Base-by-base conservation (phyloP, 64 coral and sea anemone genomes). In the Montipora efflorescens region DNA sequence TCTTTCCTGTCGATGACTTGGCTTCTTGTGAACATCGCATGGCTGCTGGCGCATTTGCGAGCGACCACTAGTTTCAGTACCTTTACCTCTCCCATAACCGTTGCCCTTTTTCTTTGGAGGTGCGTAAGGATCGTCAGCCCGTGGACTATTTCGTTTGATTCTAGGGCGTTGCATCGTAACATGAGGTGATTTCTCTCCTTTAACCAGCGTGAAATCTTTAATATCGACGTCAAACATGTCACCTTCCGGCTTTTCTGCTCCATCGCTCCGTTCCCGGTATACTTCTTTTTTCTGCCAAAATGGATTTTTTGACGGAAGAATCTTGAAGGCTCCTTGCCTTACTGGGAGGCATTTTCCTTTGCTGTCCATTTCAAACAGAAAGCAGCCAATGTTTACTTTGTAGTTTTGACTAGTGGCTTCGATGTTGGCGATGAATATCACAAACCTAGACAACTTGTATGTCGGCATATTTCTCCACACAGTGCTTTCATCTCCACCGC, bases 401-500 rank as follows among this genome's bases (percentile, higher is more conserved):
- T 59, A 91, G 14, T 2, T 16, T 12, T 89, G 11, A 6, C 5
- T 0, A 7, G 74, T 75, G 5, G 25, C 16, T 5, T 59, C 78
- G 8, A 92, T 85, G 51, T 74, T 92, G 5, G 80, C 90, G 22
- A 92, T 92, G 19, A 92, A 94, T 46, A 96, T 89, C 46, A 93
- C 70, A 61, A 96, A 96, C 25, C 92, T 88, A 20, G 57, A 49
- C 61, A 90, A 62, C 13, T 92, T 83, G 75, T 92, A 92, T 43
- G 76, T 79, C 0, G 88, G 87, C 75, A 94, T 94, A 51, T 96
- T 94, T 7, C 74, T 90, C 19, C 89, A 93, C 13, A 96, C 91
- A 8, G 95, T 96, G 44, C 83, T 82, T 11, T 94, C 92, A 48
- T 96, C 95, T 74, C 95, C 95, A 16, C 78, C 76, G 47, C 95